phyloP scores from a whole-genome alignment of 1,140 invertebrate species.

The Trypoxylus dichotomus region DNA sequence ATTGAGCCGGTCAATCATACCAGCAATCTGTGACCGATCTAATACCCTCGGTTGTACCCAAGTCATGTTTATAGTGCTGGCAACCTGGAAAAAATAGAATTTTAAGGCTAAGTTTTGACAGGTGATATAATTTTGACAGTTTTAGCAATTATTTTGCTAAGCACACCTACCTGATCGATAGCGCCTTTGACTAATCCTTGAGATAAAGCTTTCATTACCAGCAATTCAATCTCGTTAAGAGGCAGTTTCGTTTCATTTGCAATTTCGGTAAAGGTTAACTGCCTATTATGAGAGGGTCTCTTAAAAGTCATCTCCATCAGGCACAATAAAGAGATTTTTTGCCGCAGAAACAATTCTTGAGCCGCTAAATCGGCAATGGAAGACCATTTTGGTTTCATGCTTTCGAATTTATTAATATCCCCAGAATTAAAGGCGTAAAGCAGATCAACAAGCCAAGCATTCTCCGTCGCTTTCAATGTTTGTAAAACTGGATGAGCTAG shows the following conservation, averaged over 20 bases:
- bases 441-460: constrained; percentile 88
- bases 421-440: constrained; percentile 92
- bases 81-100: constrained; percentile 42
- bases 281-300: constrained; percentile 69
- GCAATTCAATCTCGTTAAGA: constrained; percentile 85
- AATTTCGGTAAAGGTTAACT: constrained; percentile 91
- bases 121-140: too few relatives aligned
- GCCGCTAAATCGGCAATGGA: constrained; percentile 84
- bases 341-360: constrained; percentile 79
- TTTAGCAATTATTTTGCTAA: constrained; percentile 56
- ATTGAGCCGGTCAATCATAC: constrained; percentile 78
- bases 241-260: constrained; percentile 81
- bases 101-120: constrained; percentile 54
- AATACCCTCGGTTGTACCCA: constrained; percentile 93
- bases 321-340: constrained; percentile 94
- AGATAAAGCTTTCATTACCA: constrained; percentile 98
- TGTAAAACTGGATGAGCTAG: constrained; percentile 92
- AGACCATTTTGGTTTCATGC: constrained; percentile 78
- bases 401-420: constrained; percentile 83
- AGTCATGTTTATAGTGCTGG: constrained; percentile 74
- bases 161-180: constrained; percentile 80
- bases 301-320: constrained; percentile 94
- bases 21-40: constrained; percentile 71
- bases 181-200: constrained; percentile 90
- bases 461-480: constrained; percentile 77